Percentiles rank a stretch among this genome's conserved stretches.
phyloP scores from a whole-genome alignment of 2,888 invertebrate genomes.

The Tiphia femorata region DNA sequence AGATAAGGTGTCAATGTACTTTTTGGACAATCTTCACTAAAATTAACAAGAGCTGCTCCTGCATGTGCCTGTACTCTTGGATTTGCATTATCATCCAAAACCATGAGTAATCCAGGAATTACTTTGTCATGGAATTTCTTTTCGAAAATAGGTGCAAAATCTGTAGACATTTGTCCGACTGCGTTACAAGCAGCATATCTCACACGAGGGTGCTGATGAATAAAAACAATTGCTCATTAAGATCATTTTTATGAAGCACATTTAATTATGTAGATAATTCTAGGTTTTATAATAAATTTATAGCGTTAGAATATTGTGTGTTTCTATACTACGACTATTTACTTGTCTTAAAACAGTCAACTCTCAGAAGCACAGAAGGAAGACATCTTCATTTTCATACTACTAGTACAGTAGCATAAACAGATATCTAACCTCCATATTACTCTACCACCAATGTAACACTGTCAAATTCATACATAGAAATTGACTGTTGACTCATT shows the following conservation, averaged over 20 bases:
- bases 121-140: conserved; percentile 98
- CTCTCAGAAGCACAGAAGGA: conserved; percentile 48
- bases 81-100: conserved; percentile 90
- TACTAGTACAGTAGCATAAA: conserved; percentile 54
- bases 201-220: conserved; percentile 85
- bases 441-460: conserved; percentile 61
- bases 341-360: conserved; percentile 41
- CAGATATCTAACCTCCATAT: conserved; percentile 35
- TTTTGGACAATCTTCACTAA: conserved; percentile 99
- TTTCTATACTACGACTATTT: conserved; percentile 51
- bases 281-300: background rate
- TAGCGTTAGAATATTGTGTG: conserved; percentile 22
- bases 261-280: conserved; percentile 9
- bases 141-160: conserved; percentile 96
- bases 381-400: conserved; percentile 29
- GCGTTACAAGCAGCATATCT: conserved; percentile 99
- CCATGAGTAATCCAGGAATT: conserved; percentile 88
- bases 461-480: conserved; percentile 42
- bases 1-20: conserved; percentile 91
- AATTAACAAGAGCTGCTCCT: conserved; percentile 98
- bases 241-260: background rate
- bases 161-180: conserved; percentile 98
- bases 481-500: conserved; percentile 57
- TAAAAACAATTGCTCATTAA: background rate
- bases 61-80: conserved; percentile 89